Evolutionary conservation across 2,113 vertebrate species (phyloP).

Genomic region (human): GRCh38 chr15:58087501-58088000

Average conservation of each 20-base stretch:
- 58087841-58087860: neutral
- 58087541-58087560: too few relatives aligned
- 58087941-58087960: neutral
- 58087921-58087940: neutral
- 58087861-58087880: neutral
- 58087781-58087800: neutral
- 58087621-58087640: neutral
- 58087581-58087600: too few relatives aligned
- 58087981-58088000: neutral
- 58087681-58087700: too few relatives aligned
- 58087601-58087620: neutral
- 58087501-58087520: too few relatives aligned
- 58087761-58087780: neutral
- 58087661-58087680: neutral
- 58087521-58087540: too few relatives aligned
- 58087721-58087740: neutral
- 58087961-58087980: neutral
- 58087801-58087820: neutral
- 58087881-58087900: conserved; percentile 1
- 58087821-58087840: neutral
- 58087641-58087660: neutral
- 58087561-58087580: too few relatives aligned
- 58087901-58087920: neutral
- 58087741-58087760: neutral
- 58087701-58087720: neutral